Percentiles rank a stretch among this genome's conserved stretches.
Conservation (phyloP, 2,888 invertebrate genomes). For the Phania funesta region DNA sequence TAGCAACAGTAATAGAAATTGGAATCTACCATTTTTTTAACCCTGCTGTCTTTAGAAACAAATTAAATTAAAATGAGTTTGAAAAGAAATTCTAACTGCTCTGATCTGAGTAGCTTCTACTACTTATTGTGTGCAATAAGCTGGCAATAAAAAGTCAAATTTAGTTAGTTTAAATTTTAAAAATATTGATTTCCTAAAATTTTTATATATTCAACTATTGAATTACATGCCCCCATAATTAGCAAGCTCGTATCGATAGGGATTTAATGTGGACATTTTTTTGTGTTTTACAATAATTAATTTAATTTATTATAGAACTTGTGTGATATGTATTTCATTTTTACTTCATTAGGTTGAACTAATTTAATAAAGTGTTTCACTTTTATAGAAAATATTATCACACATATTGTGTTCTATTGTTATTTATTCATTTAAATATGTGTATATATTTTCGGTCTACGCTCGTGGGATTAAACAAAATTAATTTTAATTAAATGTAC, state of each 20-base stretch:
- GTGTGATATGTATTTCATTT: background rate
- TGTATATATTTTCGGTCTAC: background rate
- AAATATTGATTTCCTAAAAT: too few species aligned
- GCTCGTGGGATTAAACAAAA: constrained; percentile 46
- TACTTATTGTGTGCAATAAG: too few species aligned
- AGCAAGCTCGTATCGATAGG: background rate
- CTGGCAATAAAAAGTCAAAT: too few species aligned
- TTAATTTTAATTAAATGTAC: constrained; percentile 65
- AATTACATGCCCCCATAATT: background rate
- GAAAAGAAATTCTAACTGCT: too few species aligned
- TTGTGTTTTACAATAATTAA: background rate
- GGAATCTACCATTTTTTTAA: too few species aligned
- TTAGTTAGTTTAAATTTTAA: too few species aligned
- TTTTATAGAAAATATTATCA: constrained; percentile 2
- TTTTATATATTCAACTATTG: too few species aligned
- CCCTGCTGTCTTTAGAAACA: too few species aligned
- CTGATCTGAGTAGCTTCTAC: too few species aligned
- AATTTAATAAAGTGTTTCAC: background rate
- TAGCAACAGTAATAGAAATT: too few species aligned
- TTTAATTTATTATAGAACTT: background rate
- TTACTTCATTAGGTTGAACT: background rate
- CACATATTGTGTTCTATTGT: background rate
- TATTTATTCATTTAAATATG: constrained; percentile 26
- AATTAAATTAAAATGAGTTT: too few species aligned
- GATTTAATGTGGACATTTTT: background rate